These are phyloP conservation scores for Stylophora pistillata DNA, from an alignment of 64 coral and sea anemone genomes.

Conservation along the genomic window DNA sequence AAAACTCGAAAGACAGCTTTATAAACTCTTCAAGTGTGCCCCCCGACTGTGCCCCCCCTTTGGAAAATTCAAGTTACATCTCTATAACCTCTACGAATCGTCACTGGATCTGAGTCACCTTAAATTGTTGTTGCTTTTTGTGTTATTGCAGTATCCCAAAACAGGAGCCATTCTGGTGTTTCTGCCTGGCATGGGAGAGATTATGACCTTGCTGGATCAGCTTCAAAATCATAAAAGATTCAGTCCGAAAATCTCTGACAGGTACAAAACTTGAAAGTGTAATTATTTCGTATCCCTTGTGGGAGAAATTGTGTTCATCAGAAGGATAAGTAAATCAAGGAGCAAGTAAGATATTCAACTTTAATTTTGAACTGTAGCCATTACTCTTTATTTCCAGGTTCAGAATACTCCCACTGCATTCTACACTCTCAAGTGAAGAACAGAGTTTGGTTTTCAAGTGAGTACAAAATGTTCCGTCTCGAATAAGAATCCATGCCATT, in stretches of 20 bases:
- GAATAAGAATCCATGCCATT: too few relatives aligned
- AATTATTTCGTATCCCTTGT: not conserved
- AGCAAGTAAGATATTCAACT: too few relatives aligned
- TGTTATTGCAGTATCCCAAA: constrained; percentile 63
- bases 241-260: constrained; percentile 56
- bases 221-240: constrained; percentile 68
- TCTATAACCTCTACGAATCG: not conserved
- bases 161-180: constrained; percentile 79
- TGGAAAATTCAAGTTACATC: too few relatives aligned
- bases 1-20: too few relatives aligned
- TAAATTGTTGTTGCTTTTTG: not conserved
- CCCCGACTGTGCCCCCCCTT: too few relatives aligned
- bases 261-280: constrained; percentile 13
- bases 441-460: constrained; percentile 84
- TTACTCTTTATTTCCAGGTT: constrained; percentile 49
- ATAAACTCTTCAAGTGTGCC: too few relatives aligned
- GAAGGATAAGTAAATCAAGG: too few relatives aligned
- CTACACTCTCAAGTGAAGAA: constrained; percentile 82
- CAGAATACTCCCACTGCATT: constrained; percentile 79
- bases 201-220: constrained; percentile 72
- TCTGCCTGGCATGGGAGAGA: constrained; percentile 86
- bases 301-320: too few relatives aligned
- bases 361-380: too few relatives aligned
- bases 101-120: not conserved
- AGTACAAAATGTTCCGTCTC: not conserved